A percentile compares a stretch with the other conserved stretches of the same genome.
Evolutionary conservation across 2,797 vertebrate genomes (phyloP).

Genomic region (Lacerta bilineata): DNA sequence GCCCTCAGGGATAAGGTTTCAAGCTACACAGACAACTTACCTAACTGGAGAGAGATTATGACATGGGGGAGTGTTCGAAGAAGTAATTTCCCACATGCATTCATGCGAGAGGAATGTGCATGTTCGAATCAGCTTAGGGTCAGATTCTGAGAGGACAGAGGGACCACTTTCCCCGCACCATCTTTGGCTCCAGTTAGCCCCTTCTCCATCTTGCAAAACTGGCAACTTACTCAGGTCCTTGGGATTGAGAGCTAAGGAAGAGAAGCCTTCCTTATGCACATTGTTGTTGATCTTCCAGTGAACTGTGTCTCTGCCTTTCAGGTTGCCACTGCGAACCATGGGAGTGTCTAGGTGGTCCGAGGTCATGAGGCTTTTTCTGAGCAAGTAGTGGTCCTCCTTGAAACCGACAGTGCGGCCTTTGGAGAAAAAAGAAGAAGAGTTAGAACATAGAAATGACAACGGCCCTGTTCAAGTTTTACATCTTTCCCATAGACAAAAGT

Average conservation of each 20-base stretch:
- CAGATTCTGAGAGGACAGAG: background rate
- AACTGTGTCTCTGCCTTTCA: slow-evolving; percentile 90
- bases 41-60: background rate
- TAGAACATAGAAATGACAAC: background rate
- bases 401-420: slow-evolving; percentile 94
- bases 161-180: background rate
- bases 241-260: slow-evolving; percentile 82
- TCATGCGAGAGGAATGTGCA: background rate
- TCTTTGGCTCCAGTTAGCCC: background rate
- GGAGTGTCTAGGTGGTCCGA: slow-evolving; percentile 94
- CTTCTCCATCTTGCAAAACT: accelerated
- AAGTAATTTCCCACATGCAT: background rate
- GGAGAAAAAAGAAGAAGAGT: background rate
- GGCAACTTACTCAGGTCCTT: slow-evolving; percentile 89
- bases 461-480: background rate
- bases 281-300: slow-evolving; percentile 97
- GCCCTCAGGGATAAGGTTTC: too few relatives aligned
- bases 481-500: background rate
- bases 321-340: slow-evolving; percentile 89
- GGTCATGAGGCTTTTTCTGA: slow-evolving; percentile 91
- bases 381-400: slow-evolving; percentile 95
- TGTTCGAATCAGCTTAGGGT: background rate
- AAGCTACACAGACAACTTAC: background rate
- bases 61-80: background rate
- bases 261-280: slow-evolving; percentile 83